Conservation (phyloP, 1,140 invertebrate genomes). For the Drosophila biarmipes region DNA sequence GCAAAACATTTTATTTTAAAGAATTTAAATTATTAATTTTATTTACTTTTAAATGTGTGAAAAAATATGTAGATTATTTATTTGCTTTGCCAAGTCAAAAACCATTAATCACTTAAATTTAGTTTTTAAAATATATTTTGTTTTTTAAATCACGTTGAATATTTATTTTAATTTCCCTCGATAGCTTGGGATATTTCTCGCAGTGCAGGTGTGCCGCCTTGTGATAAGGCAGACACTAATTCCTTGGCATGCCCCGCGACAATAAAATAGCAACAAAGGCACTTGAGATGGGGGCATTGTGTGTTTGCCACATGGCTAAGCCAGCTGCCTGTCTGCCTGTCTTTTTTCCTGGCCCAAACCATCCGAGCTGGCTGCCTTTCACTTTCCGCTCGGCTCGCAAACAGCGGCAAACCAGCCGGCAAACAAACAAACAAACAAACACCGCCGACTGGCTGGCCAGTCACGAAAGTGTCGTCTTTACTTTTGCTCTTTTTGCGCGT, state of each 20-base stretch:
- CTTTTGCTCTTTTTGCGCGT: conserved; percentile 42
- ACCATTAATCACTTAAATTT: too few relatives aligned
- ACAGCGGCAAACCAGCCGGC: conserved; percentile 25
- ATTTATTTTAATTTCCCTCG: not conserved
- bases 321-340: conserved; percentile 34
- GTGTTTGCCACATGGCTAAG: conserved; percentile 46
- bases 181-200: not conserved
- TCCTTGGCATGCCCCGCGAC: conserved; percentile 36
- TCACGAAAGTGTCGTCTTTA: conserved; percentile 82
- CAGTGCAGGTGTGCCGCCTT: conserved; percentile 23
- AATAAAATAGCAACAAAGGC: conserved; percentile 27
- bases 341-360: conserved; percentile 28
- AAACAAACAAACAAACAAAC: conserved; percentile 59
- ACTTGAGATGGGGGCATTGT: conserved; percentile 37
- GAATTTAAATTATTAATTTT: too few relatives aligned
- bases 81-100: too few relatives aligned
- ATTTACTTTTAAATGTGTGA: too few relatives aligned
- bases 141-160: too few relatives aligned
- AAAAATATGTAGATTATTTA: too few relatives aligned
- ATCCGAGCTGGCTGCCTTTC: conserved; percentile 58
- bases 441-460: conserved; percentile 54
- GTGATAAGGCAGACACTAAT: conserved; percentile 48
- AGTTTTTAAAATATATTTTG: too few relatives aligned
- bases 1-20: too few relatives aligned
- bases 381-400: conserved; percentile 61